Conservation (phyloP, 2,113 vertebrate genomes). For the Myiozetetes cayanensis region DNA sequence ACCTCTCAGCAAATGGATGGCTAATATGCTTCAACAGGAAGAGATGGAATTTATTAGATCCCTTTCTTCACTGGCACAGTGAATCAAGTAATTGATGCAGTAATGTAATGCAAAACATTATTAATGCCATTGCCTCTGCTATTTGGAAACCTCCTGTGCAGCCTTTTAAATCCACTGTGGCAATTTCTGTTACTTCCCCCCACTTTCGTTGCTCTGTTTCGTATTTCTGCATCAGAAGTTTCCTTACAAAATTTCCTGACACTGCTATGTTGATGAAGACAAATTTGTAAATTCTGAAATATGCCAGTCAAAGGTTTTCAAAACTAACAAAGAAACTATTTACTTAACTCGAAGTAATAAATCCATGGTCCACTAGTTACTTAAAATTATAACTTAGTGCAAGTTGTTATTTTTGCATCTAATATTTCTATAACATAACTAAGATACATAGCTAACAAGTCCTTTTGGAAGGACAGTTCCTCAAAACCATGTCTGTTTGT, state of each 20-base stretch:
- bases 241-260: neutral
- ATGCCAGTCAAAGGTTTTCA: neutral
- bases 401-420: neutral
- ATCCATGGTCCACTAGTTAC: neutral
- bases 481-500: neutral
- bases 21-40: conserved; percentile 60
- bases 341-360: neutral
- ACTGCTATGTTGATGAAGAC: neutral
- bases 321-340: neutral
- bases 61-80: neutral
- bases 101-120: conserved; percentile 39
- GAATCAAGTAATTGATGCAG: conserved; percentile 54
- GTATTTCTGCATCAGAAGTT: neutral
- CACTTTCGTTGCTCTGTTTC: neutral
- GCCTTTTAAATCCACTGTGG: conserved; percentile 14
- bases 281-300: neutral
- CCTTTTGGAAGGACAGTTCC: neutral
- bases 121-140: conserved; percentile 45
- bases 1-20: conserved; percentile 44
- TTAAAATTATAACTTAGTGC: neutral
- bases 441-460: neutral
- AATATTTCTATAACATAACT: neutral
- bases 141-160: conserved; percentile 1
- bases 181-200: neutral
- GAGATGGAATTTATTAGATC: conserved; percentile 64